These are phyloP conservation scores for Dryococelus australis DNA, from an alignment of 2,888 invertebrate species.

Conservation along the genomic window DNA sequence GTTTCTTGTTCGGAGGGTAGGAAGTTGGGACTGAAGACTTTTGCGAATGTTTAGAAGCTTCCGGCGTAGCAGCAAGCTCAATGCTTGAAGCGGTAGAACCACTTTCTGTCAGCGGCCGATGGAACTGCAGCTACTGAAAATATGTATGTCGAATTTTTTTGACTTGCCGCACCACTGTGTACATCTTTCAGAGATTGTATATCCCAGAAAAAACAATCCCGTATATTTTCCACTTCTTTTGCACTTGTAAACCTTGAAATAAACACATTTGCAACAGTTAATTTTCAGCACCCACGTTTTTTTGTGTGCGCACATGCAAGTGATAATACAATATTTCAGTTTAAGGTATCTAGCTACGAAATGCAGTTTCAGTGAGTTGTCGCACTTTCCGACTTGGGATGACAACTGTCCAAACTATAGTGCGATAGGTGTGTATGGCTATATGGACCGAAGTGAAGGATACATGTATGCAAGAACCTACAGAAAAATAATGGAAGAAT, in stretches of 20 bases:
- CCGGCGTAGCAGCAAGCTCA: slow-evolving; percentile 12
- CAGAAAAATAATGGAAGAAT: no score
- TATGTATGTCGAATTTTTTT: background rate
- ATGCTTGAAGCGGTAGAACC: background rate
- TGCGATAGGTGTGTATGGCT: background rate
- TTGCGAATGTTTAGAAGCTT: background rate
- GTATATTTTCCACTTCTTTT: slow-evolving; percentile 25
- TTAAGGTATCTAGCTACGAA: slow-evolving; percentile 18
- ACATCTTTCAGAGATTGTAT: background rate
- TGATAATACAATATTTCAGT: background rate
- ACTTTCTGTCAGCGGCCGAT: slow-evolving; percentile 12
- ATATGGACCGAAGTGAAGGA: slow-evolving; percentile 19
- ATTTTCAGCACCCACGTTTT: no score
- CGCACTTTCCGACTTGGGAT: background rate
- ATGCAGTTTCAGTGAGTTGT: background rate
- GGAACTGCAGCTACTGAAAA: slow-evolving; percentile 25
- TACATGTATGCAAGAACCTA: background rate
- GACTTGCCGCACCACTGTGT: slow-evolving; percentile 20
- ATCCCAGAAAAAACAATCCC: background rate
- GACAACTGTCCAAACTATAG: background rate
- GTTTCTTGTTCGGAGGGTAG: background rate
- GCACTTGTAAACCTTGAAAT: slow-evolving; percentile 18
- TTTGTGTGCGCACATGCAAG: no score
- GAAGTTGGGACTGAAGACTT: background rate
- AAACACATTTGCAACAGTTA: background rate